These are phyloP conservation scores for Drosophila leontia DNA, from an alignment of 1,140 invertebrate genomes.

Conservation along the genomic window DNA sequence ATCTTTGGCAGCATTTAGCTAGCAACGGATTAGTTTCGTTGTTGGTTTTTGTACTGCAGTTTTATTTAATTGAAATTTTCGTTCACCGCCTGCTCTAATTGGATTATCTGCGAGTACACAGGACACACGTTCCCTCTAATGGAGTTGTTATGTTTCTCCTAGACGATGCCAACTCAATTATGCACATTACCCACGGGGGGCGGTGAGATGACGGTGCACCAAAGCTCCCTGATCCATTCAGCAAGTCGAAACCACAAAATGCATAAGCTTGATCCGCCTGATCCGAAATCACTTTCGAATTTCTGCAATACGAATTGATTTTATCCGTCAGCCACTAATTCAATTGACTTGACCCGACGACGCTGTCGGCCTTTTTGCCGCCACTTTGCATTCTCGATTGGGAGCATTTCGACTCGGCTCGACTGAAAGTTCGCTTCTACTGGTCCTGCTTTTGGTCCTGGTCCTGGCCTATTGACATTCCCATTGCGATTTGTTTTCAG, in stretches of 20 bases:
- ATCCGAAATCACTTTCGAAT: slow-evolving; percentile 31
- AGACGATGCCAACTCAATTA: slow-evolving; percentile 65
- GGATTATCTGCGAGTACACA: slow-evolving; percentile 49
- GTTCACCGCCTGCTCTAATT: slow-evolving; percentile 58
- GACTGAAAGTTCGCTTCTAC: slow-evolving; percentile 2
- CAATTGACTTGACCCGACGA: slow-evolving; percentile 71
- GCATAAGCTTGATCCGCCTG: slow-evolving; percentile 40
- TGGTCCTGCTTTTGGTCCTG: slow-evolving; percentile 52
- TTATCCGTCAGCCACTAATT: slow-evolving; percentile 60
- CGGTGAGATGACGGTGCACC: neutral
- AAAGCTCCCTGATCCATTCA: neutral
- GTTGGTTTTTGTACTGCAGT: slow-evolving; percentile 11
- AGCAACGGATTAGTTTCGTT: slow-evolving; percentile 9
- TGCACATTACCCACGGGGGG: slow-evolving; percentile 55
- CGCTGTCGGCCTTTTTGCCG: slow-evolving; percentile 66
- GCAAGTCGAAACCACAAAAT: slow-evolving; percentile 27
- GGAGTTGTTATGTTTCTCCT: slow-evolving; percentile 71
- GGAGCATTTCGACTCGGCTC: slow-evolving; percentile 45
- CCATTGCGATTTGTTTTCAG: slow-evolving; percentile 81
- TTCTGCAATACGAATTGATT: slow-evolving; percentile 50
- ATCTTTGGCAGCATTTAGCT: slow-evolving; percentile 6
- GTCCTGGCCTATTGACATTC: slow-evolving; percentile 76
- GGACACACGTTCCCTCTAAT: slow-evolving; percentile 50
- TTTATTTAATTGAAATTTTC: slow-evolving; percentile 70
- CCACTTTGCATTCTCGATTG: slow-evolving; percentile 79